Percentiles rank a stretch among this genome's conserved stretches.
These are phyloP conservation scores for Pachydiplax longipennis DNA, from an alignment of 2,888 invertebrate species.

Conservation along the genomic window DNA sequence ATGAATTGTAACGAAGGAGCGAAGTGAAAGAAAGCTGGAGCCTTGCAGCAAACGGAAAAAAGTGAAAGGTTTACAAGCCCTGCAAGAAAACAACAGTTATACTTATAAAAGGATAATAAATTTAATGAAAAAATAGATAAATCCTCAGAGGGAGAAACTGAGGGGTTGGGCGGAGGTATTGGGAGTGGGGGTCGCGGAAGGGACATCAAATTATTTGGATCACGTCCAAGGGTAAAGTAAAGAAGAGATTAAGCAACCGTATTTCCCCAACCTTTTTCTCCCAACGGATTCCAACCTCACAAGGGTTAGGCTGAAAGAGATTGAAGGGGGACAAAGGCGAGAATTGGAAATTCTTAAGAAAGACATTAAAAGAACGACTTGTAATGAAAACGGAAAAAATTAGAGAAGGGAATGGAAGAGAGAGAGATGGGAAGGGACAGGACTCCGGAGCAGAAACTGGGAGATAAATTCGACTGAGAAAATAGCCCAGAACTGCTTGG, in stretches of 20 bases:
- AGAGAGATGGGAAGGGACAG: not conserved
- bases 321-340: not conserved
- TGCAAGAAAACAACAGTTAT: not conserved
- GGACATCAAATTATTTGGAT: constrained; percentile 30
- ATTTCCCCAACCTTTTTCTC: not conserved
- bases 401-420: not conserved
- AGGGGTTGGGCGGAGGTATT: not conserved
- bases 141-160: not conserved
- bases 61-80: constrained; percentile 17
- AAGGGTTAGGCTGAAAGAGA: not conserved
- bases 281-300: not conserved
- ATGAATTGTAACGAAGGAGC: not conserved
- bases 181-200: not conserved
- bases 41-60: not conserved
- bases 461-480: not conserved
- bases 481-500: too few species aligned
- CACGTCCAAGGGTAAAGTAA: constrained; percentile 23
- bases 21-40: too few species aligned
- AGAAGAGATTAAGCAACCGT: not conserved
- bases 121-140: constrained; percentile 17
- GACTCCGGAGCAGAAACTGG: not conserved
- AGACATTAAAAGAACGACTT: not conserved
- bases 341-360: constrained; percentile 1
- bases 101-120: constrained; percentile 1
- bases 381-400: not conserved